A percentile compares a stretch with the other conserved stretches of the same genome.
Conservation (phyloP, 2,888 invertebrate species). For the Phrixothrix hirtus region DNA sequence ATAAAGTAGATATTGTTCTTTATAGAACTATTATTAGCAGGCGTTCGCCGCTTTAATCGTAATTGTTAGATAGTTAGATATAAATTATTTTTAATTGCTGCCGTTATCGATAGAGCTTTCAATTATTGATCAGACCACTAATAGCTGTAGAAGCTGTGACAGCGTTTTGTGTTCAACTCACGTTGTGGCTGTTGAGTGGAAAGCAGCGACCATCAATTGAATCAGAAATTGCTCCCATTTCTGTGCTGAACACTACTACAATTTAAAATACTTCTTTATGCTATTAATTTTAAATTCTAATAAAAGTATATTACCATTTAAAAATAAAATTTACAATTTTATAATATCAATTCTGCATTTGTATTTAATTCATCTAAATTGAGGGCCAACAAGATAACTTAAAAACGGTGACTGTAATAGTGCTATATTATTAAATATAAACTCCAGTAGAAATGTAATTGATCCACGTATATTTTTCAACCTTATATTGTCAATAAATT, state of each 20-base stretch:
- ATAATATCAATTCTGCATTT: too few species aligned
- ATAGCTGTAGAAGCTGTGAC: conserved; percentile 17
- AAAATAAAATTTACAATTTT: too few species aligned
- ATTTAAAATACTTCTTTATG: not conserved
- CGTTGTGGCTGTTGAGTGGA: conserved; percentile 22
- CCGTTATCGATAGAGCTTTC: conserved; percentile 14
- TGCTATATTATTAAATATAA: too few species aligned
- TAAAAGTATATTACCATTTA: too few species aligned
- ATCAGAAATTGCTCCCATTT: conserved; percentile 12
- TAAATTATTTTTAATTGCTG: conserved; percentile 18
- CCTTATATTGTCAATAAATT: not conserved
- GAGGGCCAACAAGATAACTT: too few species aligned
- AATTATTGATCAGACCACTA: conserved; percentile 21
- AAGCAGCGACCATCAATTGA: conserved; percentile 23
- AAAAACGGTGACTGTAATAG: too few species aligned
- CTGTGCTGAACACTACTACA: not conserved
- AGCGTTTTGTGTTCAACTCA: conserved; percentile 20
- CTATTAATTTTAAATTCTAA: not conserved
- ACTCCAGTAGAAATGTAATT: too few species aligned
- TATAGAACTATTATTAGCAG: too few species aligned
- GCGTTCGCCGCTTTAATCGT: conserved; percentile 6
- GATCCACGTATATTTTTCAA: too few species aligned
- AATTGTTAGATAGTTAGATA: conserved; percentile 8
- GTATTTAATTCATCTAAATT: too few species aligned
- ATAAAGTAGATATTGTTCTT: too few species aligned